Conservation (phyloP, 23 tunicate genomes). For the Trididemnum nubilum region DNA sequence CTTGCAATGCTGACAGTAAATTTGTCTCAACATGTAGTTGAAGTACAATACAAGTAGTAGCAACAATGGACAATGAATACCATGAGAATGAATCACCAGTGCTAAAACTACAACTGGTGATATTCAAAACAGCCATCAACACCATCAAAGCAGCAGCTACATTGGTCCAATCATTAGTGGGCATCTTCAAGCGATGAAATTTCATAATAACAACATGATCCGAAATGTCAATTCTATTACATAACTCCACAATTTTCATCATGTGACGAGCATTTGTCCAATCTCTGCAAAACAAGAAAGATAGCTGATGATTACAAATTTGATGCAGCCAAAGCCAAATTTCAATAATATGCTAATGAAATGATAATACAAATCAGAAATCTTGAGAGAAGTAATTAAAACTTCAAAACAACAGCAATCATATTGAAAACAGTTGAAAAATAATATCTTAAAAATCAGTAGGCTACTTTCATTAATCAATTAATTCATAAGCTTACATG, state of each 20-base stretch:
- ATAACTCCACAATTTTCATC: not conserved
- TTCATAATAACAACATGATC: slow-evolving; percentile 7
- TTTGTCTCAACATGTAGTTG: slow-evolving; percentile 2
- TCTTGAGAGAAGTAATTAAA: too few species aligned
- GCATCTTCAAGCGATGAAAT: slow-evolving; percentile 6
- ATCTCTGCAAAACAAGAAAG: not conserved
- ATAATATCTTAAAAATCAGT: too few species aligned
- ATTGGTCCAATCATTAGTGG: slow-evolving; percentile 3
- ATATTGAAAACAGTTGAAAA: too few species aligned
- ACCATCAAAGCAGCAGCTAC: not conserved
- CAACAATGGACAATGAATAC: slow-evolving; percentile 42
- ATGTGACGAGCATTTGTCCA: not conserved
- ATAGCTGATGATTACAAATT: too few species aligned
- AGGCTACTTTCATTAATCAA: too few species aligned
- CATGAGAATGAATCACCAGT: slow-evolving; percentile 55
- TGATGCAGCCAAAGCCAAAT: not conserved
- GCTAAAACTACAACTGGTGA: slow-evolving; percentile 34
- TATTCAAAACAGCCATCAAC: slow-evolving; percentile 9
- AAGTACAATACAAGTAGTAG: slow-evolving; percentile 4
- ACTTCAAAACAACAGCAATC: too few species aligned
- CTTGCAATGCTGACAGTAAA: not conserved
- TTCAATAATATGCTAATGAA: too few species aligned
- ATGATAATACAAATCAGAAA: too few species aligned
- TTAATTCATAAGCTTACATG: too few species aligned
- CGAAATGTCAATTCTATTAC: not conserved